Conservation (phyloP, 2,888 invertebrate species). For the Zhengitettix transpicula region DNA sequence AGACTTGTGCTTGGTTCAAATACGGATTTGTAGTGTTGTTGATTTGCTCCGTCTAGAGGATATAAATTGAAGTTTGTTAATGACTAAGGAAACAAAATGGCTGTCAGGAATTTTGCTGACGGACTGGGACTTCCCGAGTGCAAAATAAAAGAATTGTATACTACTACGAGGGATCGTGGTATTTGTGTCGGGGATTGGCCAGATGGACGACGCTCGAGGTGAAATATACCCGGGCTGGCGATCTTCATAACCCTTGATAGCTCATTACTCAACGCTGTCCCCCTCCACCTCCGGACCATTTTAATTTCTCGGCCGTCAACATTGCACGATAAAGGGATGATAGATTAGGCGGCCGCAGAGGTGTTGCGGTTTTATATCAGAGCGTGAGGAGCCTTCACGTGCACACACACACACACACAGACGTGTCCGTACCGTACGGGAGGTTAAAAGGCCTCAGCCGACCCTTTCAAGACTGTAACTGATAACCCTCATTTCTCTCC, state of each 20-base stretch:
- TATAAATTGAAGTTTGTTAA: too few species aligned
- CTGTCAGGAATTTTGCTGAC: too few species aligned
- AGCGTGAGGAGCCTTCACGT: background rate
- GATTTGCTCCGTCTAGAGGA: too few species aligned
- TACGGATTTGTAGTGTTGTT: too few species aligned
- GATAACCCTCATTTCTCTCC: slow-evolving; percentile 14
- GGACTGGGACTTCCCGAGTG: too few species aligned
- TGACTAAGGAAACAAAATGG: too few species aligned
- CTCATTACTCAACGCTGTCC: slow-evolving; percentile 10
- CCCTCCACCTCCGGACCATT: slow-evolving; percentile 2
- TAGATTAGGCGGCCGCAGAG: background rate
- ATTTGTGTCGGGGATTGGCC: too few species aligned
- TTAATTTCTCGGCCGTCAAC: slow-evolving; percentile 16
- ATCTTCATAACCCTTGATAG: slow-evolving; percentile 1
- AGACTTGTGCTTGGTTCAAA: too few species aligned
- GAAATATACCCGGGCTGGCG: slow-evolving; percentile 1
- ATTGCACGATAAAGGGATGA: slow-evolving; percentile 7
- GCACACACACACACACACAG: too few species aligned
- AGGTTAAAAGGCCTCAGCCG: background rate
- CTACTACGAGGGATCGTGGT: too few species aligned
- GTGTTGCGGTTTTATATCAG: slow-evolving; percentile 15
- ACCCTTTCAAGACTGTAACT: slow-evolving; percentile 10
- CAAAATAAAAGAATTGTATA: too few species aligned
- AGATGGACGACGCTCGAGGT: background rate
- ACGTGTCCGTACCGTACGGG: too few species aligned